A percentile compares a stretch with the other conserved stretches of the same genome.
Conservation (phyloP, 1,140 invertebrate species). For the Anagrus nilaparvatae region DNA sequence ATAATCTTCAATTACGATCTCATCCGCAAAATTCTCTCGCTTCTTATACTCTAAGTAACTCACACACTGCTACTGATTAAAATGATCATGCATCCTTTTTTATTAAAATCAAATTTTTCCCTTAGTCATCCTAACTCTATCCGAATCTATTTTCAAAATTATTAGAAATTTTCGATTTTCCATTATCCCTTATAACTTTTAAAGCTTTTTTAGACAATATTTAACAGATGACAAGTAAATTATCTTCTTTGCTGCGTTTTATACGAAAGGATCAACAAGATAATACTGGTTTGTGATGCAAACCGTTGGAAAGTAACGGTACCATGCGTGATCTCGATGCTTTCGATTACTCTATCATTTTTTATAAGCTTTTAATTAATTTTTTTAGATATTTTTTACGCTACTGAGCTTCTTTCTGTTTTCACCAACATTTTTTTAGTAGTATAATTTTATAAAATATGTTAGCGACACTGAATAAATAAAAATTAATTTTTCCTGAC, state of each 20-base stretch:
- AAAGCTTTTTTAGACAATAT: background rate
- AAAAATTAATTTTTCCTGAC: no score
- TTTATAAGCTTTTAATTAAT: background rate
- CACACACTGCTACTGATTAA: background rate
- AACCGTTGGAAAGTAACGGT: slow-evolving; percentile 4
- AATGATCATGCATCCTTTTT: slow-evolving; percentile 5
- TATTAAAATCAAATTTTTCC: background rate
- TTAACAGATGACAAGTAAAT: background rate
- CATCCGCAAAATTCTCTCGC: no score
- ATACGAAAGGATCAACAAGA: background rate
- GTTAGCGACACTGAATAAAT: no score
- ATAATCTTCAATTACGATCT: no score
- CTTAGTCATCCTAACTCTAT: background rate
- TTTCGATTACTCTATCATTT: slow-evolving; percentile 6
- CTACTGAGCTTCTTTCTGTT: background rate
- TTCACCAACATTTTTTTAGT: background rate
- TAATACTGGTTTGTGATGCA: background rate
- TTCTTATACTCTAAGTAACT: no score
- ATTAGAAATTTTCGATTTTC: background rate
- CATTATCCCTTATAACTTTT: background rate
- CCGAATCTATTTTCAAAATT: background rate
- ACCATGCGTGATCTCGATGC: slow-evolving; percentile 9
- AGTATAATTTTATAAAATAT: no score
- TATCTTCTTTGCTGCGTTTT: background rate
- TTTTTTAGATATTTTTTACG: no score